Percentiles rank a stretch among this genome's conserved stretches.
These are phyloP conservation scores for Bombus terrestris DNA, from an alignment of 1,140 invertebrate species.

Conservation along the genomic window DNA sequence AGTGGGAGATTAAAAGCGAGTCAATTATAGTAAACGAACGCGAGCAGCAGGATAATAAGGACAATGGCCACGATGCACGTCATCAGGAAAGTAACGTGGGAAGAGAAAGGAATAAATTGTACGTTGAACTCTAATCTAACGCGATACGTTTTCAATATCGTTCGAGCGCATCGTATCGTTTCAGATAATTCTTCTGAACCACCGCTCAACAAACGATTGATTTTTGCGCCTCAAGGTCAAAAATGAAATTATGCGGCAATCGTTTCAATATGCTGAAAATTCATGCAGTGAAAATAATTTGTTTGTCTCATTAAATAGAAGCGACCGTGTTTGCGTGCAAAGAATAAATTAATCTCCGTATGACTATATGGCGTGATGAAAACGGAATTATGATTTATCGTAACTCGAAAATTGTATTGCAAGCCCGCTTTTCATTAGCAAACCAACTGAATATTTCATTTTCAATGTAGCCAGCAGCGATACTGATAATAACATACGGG, in stretches of 20 bases:
- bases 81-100: constrained; percentile 26
- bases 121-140: background rate
- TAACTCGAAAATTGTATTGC: too few species aligned
- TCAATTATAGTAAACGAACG: background rate
- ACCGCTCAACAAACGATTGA: background rate
- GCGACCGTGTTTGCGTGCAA: too few species aligned
- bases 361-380: too few species aligned
- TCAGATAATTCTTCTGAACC: background rate
- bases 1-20: background rate
- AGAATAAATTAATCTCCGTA: too few species aligned
- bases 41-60: background rate
- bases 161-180: background rate
- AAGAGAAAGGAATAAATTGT: constrained; percentile 11
- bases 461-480: too few species aligned
- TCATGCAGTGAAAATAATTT: too few species aligned
- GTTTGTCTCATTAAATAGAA: too few species aligned
- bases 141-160: background rate
- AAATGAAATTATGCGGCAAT: background rate
- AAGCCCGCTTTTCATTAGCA: too few species aligned
- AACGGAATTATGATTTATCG: too few species aligned
- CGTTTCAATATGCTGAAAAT: too few species aligned
- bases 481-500: too few species aligned
- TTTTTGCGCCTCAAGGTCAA: background rate
- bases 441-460: too few species aligned
- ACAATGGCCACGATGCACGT: constrained; percentile 3